Evolutionary conservation across 2,888 invertebrate species (phyloP).

Genomic region (Pollenia griseotomentosa): DNA sequence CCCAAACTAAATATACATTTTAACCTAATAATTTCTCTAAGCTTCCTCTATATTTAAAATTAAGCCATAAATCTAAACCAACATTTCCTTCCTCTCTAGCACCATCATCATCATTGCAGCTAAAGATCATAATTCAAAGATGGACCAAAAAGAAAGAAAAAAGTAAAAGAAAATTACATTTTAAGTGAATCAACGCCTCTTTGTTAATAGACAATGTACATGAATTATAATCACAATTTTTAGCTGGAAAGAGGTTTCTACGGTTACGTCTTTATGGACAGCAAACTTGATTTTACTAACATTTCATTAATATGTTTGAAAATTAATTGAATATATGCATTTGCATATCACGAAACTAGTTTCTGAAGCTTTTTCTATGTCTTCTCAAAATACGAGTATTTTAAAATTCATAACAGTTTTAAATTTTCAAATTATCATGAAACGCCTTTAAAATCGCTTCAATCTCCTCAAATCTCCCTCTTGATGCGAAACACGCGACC

Average conservation of each 20-base stretch:
- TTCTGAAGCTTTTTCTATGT: constrained; percentile 13
- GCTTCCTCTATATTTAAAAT: constrained; percentile 27
- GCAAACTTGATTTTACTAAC: constrained; percentile 60
- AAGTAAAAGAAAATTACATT: constrained; percentile 62
- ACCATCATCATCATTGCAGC: constrained; percentile 26
- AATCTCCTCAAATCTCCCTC: background rate
- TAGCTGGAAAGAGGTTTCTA: constrained; percentile 22
- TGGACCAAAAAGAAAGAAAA: constrained; percentile 33
- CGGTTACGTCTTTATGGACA: background rate
- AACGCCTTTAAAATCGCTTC: constrained; percentile 62
- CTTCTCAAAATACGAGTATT: constrained; percentile 4
- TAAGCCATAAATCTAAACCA: constrained; percentile 62
- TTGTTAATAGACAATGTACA: constrained; percentile 46
- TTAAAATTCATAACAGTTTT: constrained; percentile 58
- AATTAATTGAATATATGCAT: constrained; percentile 72
- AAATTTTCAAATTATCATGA: constrained; percentile 64
- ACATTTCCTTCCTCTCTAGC: constrained; percentile 55
- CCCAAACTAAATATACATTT: too few relatives aligned
- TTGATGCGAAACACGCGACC: constrained; percentile 12
- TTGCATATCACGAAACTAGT: constrained; percentile 68
- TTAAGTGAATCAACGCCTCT: constrained; percentile 74
- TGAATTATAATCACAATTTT: constrained; percentile 53
- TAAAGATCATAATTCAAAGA: constrained; percentile 65
- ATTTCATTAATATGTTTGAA: constrained; percentile 69
- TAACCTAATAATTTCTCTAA: too few relatives aligned